These are phyloP conservation scores for Gasterosteus nipponicus DNA, from an alignment of 2,113 vertebrate species.

Conservation along the genomic window DNA sequence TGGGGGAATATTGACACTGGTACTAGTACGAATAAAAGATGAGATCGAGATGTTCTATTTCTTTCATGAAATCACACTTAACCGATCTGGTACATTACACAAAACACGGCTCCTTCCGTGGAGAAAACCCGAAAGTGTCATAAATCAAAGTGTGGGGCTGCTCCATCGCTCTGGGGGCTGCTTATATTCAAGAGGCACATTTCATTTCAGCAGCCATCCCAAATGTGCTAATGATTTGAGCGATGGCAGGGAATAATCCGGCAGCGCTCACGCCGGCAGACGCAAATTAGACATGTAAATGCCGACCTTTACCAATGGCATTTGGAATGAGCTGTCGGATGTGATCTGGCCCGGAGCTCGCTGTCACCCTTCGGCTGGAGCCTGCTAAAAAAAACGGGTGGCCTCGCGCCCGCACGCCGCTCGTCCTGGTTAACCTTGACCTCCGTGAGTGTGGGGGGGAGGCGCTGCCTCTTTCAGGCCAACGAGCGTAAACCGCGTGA, in stretches of 20 bases:
- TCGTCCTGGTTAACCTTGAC: constrained; percentile 71
- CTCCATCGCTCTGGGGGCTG: constrained; percentile 43
- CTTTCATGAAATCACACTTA: constrained; percentile 6
- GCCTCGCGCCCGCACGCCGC: constrained; percentile 1
- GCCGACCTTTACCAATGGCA: constrained; percentile 79
- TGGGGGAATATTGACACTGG: neutral
- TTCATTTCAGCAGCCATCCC: constrained; percentile 66
- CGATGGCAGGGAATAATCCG: constrained; percentile 73
- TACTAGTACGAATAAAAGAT: neutral
- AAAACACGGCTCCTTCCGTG: constrained; percentile 17
- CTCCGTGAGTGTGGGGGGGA: neutral
- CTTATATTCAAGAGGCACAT: constrained; percentile 56
- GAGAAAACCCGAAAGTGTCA: constrained; percentile 42
- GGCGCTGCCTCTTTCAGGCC: constrained; percentile 25
- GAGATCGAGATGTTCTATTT: neutral
- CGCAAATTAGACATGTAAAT: constrained; percentile 83
- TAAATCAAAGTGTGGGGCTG: constrained; percentile 55
- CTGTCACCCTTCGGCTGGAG: constrained; percentile 67
- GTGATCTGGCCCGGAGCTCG: constrained; percentile 63
- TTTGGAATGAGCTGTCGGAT: constrained; percentile 78
- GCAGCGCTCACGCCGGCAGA: constrained; percentile 66
- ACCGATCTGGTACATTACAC: constrained; percentile 18
- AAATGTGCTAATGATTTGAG: constrained; percentile 77
- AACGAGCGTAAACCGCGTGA: constrained; percentile 46
- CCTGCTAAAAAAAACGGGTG: neutral